Percentiles rank a stretch among this genome's conserved stretches.
Conservation (phyloP, 1,140 invertebrate genomes). For the Formica exsecta region DNA sequence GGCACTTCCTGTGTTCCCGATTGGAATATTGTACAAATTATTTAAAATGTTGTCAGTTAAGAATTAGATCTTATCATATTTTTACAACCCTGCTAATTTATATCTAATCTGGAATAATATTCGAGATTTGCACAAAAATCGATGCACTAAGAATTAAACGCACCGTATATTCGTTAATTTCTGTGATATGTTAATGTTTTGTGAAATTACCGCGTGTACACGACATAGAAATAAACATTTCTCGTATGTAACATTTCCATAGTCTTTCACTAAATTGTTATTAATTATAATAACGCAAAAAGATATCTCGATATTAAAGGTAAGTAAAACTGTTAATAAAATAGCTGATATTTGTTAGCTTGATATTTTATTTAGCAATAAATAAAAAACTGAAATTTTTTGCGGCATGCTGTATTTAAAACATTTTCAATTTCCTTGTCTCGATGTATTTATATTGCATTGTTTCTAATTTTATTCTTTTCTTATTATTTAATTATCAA, state of each 20-base stretch:
- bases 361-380: too few relatives aligned
- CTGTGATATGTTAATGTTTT: conserved; percentile 50
- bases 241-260: background rate
- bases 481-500: too few relatives aligned
- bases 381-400: too few relatives aligned
- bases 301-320: background rate
- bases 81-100: background rate
- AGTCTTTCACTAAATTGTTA: background rate
- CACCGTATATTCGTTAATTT: conserved; percentile 42
- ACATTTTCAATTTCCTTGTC: too few relatives aligned
- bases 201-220: conserved; percentile 50
- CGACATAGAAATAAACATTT: conserved; percentile 48
- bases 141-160: conserved; percentile 3
- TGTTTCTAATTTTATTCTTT: too few relatives aligned
- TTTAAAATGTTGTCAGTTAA: conserved; percentile 14
- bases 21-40: conserved; percentile 15
- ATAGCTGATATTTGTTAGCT: background rate
- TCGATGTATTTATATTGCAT: too few relatives aligned
- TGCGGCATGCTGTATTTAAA: too few relatives aligned
- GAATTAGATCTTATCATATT: conserved; percentile 21
- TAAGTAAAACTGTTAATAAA: conserved; percentile 13
- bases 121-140: conserved; percentile 6
- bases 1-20: background rate
- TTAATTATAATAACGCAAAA: background rate
- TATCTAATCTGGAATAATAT: background rate